Base-by-base conservation (phyloP, 2,113 vertebrate genomes). In the Aix galericulata region DNA sequence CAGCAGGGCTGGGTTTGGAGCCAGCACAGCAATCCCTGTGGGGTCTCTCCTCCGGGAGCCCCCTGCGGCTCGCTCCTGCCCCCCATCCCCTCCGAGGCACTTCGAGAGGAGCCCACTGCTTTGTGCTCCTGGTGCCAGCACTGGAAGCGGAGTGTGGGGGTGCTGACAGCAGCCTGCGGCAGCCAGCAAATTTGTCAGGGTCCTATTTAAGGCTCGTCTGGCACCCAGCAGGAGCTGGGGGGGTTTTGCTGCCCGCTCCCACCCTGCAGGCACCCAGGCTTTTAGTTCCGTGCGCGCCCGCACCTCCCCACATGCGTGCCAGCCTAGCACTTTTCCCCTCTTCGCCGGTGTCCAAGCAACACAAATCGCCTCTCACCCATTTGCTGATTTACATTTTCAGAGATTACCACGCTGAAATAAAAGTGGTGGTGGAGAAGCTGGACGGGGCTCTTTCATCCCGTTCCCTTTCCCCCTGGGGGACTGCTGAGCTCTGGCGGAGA, bases 341-440 rank as follows among this genome's bases (percentile, higher is more conserved):
- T 89, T 73, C 1, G 3, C 36, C 6, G 12, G 83, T 92, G 91
- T 88, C 81, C 55, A 67, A 91, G 96, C 94, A 80, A 50, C 95
- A 40, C 80, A 89, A 56, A 76, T 46, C 32, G 40, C 85, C 82
- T 48, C 11, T 40, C 86, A 4, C 64, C 73, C 40, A 0, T 59
- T 62, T 22, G 88, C 67, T 11, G 4, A 3, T 59, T 76, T 64
- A n/a, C 60, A 13, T 68, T 44, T 63, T 2, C 85, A 23, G 87
- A 52, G 93, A 40, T 29, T 15, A 36, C 52, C 18, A 4, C 0
- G 11, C 84, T 52, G 80, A 18, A 36, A 58, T 79, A 83, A 16
- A 59, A 82, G 91, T 13, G 78, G 7, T 3, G 80, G 32, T 16
- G 77, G 23, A 31, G 34, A 36, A 29, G 66, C 59, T n/a, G 44